A percentile compares a stretch with the other conserved stretches of the same genome.
These are phyloP conservation scores for Valencia hispanica DNA, from an alignment of 2,797 vertebrate species.

Conservation along the genomic window DNA sequence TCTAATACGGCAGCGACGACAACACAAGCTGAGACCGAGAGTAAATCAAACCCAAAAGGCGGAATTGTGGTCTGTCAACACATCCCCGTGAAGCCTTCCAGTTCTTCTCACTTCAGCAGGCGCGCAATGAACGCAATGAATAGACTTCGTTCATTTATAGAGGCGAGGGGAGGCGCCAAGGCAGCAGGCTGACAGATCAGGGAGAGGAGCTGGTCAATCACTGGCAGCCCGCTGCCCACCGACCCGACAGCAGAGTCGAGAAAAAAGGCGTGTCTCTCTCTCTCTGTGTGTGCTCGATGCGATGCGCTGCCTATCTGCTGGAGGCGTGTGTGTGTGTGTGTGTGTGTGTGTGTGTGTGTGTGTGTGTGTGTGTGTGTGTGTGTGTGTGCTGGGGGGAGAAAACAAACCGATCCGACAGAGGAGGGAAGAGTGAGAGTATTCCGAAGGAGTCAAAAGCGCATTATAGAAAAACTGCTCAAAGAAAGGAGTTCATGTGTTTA, in stretches of 20 bases:
- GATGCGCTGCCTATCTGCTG: slow-evolving; percentile 55
- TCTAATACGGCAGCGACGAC: slow-evolving; percentile 13
- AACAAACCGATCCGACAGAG: not conserved
- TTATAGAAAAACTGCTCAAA: slow-evolving; percentile 25
- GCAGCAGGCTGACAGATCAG: slow-evolving; percentile 76
- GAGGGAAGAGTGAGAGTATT: slow-evolving; percentile 8
- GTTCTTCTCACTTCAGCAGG: slow-evolving; percentile 64
- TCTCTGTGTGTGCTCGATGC: slow-evolving; percentile 42
- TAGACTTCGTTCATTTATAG: slow-evolving; percentile 80
- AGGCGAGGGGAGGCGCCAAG: slow-evolving; percentile 83
- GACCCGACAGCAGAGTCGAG: slow-evolving; percentile 72
- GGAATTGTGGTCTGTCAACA: slow-evolving; percentile 66
- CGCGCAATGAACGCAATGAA: slow-evolving; percentile 70
- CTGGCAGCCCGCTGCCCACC: slow-evolving; percentile 73
- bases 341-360: not conserved
- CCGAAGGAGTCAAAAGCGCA: slow-evolving; percentile 34
- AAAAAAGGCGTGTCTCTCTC: slow-evolving; percentile 77
- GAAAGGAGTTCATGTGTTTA: slow-evolving; percentile 6
- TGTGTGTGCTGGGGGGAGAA: slow-evolving; percentile 5
- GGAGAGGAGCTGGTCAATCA: slow-evolving; percentile 82
- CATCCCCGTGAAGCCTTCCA: slow-evolving; percentile 66
- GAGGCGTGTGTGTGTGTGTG: slow-evolving; percentile 17
- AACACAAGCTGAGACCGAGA: slow-evolving; percentile 25
- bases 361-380: slow-evolving; percentile 19
- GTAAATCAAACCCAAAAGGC: slow-evolving; percentile 21